Evolutionary conservation across 2,797 vertebrate species (phyloP).

Genomic region (Pangasius larnaudii): DNA sequence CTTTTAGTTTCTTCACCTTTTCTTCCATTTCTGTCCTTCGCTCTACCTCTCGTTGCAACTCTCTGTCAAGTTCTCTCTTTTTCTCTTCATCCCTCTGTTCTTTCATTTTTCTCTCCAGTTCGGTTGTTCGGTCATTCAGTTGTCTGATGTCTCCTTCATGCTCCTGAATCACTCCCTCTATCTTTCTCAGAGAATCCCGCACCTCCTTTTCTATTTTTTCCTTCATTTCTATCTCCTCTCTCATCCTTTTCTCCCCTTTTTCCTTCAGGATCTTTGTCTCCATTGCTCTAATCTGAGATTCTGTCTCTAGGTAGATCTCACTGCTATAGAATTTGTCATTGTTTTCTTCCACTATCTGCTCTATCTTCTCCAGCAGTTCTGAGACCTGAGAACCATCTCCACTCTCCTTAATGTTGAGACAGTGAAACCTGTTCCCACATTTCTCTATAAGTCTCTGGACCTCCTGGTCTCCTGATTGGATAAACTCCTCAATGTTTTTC

Average conservation of each 20-base stretch:
- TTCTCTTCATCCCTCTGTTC: neutral
- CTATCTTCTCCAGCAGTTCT: neutral
- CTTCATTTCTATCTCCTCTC: neutral
- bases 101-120: neutral
- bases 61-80: neutral
- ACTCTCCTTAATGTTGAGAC: neutral
- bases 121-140: neutral
- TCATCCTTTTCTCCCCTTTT: neutral
- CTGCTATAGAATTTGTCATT: neutral
- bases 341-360: neutral
- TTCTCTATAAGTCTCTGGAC: neutral
- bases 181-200: neutral
- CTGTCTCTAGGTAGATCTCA: neutral
- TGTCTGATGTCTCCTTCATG: constrained; percentile 11
- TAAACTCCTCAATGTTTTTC: neutral
- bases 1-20: constrained; percentile 25
- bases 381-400: constrained; percentile 8
- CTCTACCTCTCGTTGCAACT: neutral
- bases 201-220: neutral
- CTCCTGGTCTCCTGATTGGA: neutral
- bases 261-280: constrained; percentile 10
- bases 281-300: neutral
- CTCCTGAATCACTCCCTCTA: constrained; percentile 3
- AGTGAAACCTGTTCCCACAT: neutral
- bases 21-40: constrained; percentile 10